Evolutionary conservation across 1,140 invertebrate genomes (phyloP), one percentile per base, ranked within the genome.

Genomic region (Papilio xuthus): DNA sequence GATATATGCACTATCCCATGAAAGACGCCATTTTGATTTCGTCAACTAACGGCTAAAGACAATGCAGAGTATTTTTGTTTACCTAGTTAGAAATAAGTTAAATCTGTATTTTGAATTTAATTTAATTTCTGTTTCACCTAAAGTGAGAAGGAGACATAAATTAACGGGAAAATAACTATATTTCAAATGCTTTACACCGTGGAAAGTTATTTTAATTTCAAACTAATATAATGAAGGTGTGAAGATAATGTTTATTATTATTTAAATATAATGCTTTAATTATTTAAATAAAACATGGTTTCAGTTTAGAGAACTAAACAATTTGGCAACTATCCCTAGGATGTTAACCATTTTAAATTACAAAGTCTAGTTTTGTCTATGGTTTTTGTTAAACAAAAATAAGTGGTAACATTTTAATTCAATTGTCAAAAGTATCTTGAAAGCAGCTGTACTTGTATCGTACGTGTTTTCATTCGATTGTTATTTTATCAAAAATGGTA

Each of bases 21-120:
- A 93, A 92, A 89, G 91, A 93, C 91, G 91, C 92, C 91, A 94
- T 94, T 93, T 94, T 94, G 91, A 94, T 93, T 92, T 94, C 92
- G 92, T 94, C 92, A 93, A 93, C 91, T 94, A 92, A 87, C 82
- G 76, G 73, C 83, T 80, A 91, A 82, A 92, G 88, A 92, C 88
- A 90, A 92, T 50, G 85, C 75, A 86, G 74, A 76, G 56, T 76
- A 76, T 76, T 76, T 42, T 76, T 76, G 53, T 76, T 76, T 73
- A 73, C 71, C 42, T 73, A 73, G 71, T 73, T 50, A 73, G 44
- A 73, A 47, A 47, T 50, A 28, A 47, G 12, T 63, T 9, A 67
- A 67, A 32, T 4, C 4, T 28, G 7, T 7, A 15, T 28, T 12
- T 12, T 9, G 2, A 32, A 18, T 32, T 28, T 12, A 18, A 28